A percentile compares a stretch with the other conserved stretches of the same genome.
phyloP scores from a whole-genome alignment of 2,797 vertebrate species.

The Mormyrus hasselquistii region DNA sequence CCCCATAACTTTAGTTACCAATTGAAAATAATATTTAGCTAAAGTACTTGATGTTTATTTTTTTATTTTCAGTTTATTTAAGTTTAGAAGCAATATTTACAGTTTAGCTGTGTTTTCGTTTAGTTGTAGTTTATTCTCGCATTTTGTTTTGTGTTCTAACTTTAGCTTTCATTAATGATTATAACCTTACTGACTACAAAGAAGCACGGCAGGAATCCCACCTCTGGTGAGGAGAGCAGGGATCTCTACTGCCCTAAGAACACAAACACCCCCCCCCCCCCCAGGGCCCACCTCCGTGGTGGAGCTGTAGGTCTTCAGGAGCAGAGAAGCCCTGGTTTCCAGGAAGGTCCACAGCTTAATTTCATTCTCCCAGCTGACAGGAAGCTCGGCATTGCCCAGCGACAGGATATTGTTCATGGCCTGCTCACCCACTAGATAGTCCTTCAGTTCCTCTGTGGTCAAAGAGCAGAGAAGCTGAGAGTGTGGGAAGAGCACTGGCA shows the following conservation, averaged over 20 bases:
- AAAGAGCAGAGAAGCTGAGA: neutral
- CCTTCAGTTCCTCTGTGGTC: slow-evolving; percentile 83
- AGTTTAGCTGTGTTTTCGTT: neutral
- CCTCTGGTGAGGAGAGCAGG: neutral
- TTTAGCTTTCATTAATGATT: neutral
- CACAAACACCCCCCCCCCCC: neutral
- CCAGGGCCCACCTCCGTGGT: slow-evolving; percentile 70
- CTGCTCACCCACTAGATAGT: slow-evolving; percentile 81
- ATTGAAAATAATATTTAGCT: neutral
- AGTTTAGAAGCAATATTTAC: neutral
- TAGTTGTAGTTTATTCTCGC: neutral
- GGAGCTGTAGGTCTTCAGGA: slow-evolving; percentile 92
- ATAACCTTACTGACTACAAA: neutral
- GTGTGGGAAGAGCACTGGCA: slow-evolving; percentile 13
- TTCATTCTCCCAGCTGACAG: slow-evolving; percentile 98
- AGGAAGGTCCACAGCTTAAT: slow-evolving; percentile 96
- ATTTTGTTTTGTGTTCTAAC: neutral
- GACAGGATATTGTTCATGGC: slow-evolving; percentile 94
- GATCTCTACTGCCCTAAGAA: neutral
- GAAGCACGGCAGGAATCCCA: neutral
- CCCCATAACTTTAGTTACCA: neutral
- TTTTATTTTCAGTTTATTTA: neutral
- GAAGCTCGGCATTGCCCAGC: slow-evolving; percentile 87
- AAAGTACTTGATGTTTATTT: neutral
- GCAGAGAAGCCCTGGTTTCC: slow-evolving; percentile 85